Percentiles rank a stretch among this genome's conserved stretches.
phyloP scores from a whole-genome alignment of 2,797 vertebrate species.

The Adelosebastes latens region DNA sequence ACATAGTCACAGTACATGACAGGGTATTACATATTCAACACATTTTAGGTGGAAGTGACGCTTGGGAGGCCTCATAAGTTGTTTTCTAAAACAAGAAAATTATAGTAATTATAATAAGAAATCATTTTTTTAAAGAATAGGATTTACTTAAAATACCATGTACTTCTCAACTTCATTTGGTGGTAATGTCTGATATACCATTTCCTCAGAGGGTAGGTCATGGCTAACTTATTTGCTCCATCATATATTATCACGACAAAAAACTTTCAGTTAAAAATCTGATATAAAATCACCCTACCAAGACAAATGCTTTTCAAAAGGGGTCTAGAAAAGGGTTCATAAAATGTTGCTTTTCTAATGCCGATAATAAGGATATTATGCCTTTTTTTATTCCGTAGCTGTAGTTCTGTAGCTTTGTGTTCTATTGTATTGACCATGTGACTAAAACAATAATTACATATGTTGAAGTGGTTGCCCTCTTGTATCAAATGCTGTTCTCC shows the following conservation, averaged over 20 bases:
- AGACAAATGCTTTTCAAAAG: background rate
- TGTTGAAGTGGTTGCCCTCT: background rate
- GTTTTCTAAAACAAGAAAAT: constrained; percentile 16
- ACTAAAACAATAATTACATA: background rate
- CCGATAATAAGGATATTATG: background rate
- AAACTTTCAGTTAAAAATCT: too few relatives aligned
- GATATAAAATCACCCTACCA: background rate
- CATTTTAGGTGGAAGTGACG: constrained; percentile 12
- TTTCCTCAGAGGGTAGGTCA: background rate
- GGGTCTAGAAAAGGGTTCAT: background rate
- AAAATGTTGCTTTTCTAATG: background rate
- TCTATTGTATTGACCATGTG: background rate
- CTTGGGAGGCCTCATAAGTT: constrained; percentile 5
- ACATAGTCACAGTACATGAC: constrained; percentile 13
- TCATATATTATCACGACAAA: too few relatives aligned
- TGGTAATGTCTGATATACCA: background rate
- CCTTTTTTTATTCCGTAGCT: background rate
- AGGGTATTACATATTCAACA: constrained; percentile 36
- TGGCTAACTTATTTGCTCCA: background rate
- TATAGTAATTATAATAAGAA: background rate
- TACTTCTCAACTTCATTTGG: background rate
- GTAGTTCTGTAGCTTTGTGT: too few relatives aligned
- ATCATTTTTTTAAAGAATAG: background rate
- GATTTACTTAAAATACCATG: background rate
- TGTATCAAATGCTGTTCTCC: too few relatives aligned